phyloP scores from a whole-genome alignment of 2,888 invertebrate genomes.

The Lasioglossum villosulum region DNA sequence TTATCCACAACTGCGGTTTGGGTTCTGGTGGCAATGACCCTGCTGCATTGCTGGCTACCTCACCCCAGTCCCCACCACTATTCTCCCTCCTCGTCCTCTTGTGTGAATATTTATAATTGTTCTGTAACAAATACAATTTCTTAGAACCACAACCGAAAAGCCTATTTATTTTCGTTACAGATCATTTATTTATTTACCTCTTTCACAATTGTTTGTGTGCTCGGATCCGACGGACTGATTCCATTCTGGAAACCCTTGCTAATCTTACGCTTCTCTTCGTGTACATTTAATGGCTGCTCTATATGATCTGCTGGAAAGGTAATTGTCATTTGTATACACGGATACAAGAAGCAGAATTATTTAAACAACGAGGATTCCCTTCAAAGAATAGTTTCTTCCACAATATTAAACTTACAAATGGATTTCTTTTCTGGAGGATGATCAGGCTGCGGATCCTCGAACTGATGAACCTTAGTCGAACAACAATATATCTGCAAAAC shows the following conservation, averaged over 20 bases:
- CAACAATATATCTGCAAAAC: conserved; percentile 78
- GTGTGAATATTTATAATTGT: conserved; percentile 81
- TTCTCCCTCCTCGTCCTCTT: conserved; percentile 79
- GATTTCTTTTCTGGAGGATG: conserved; percentile 81
- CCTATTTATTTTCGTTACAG: neutral
- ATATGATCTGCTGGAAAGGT: conserved; percentile 78
- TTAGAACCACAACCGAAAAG: neutral
- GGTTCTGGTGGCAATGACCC: conserved; percentile 81
- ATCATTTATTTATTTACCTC: conserved; percentile 70
- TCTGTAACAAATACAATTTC: conserved; percentile 56
- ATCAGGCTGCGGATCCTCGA: conserved; percentile 79
- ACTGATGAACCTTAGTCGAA: conserved; percentile 79
- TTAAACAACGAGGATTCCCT: neutral
- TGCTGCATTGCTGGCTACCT: conserved; percentile 81
- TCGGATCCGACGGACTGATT: conserved; percentile 81
- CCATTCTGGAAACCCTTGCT: conserved; percentile 81
- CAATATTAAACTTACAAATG: conserved; percentile 74
- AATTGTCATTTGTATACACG: conserved; percentile 3
- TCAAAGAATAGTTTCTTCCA: neutral
- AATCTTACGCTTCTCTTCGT: conserved; percentile 81
- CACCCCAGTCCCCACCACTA: conserved; percentile 80
- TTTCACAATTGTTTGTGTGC: conserved; percentile 81
- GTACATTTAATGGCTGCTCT: conserved; percentile 80
- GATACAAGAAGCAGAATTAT: neutral
- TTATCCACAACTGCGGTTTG: conserved; percentile 79